Percentiles rank a stretch among this genome's conserved stretches.
These are phyloP conservation scores for Garrulus glandarius DNA, from an alignment of 2,797 vertebrate species.

Conservation along the genomic window DNA sequence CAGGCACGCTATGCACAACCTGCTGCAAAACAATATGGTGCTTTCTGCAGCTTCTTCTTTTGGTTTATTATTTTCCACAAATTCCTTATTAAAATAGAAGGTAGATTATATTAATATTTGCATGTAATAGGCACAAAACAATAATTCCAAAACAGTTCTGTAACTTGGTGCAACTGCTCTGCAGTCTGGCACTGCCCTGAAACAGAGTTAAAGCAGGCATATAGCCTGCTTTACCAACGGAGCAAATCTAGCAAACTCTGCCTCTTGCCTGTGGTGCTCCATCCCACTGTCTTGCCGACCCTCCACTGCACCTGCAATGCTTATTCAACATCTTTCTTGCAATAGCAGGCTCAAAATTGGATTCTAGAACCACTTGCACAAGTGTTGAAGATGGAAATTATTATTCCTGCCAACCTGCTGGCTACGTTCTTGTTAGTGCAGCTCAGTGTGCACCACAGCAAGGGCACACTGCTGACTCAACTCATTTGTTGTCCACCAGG, in stretches of 20 bases:
- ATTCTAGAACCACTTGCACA: not conserved
- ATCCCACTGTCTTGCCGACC: accelerated
- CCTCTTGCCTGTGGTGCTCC: not conserved
- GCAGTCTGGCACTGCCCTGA: not conserved
- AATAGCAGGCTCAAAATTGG: not conserved
- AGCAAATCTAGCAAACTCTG: not conserved
- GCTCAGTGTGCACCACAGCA: not conserved
- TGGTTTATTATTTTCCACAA: not conserved
- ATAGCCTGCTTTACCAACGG: not conserved
- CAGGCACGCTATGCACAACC: not conserved
- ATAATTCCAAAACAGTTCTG: not conserved
- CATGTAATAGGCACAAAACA: not conserved
- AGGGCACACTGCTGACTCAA: not conserved
- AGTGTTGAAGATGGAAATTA: not conserved
- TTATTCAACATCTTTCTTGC: not conserved
- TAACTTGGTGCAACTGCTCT: not conserved
- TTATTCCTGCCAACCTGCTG: not conserved
- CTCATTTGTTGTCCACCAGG: not conserved
- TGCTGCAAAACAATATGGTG: not conserved
- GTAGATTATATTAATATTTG: not conserved
- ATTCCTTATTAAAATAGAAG: not conserved
- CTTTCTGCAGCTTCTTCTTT: not conserved
- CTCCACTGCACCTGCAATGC: not conserved
- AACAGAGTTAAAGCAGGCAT: not conserved
- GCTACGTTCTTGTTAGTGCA: not conserved